phyloP scores from a whole-genome alignment of 2,888 invertebrate genomes.

The Notodonta dromedarius region DNA sequence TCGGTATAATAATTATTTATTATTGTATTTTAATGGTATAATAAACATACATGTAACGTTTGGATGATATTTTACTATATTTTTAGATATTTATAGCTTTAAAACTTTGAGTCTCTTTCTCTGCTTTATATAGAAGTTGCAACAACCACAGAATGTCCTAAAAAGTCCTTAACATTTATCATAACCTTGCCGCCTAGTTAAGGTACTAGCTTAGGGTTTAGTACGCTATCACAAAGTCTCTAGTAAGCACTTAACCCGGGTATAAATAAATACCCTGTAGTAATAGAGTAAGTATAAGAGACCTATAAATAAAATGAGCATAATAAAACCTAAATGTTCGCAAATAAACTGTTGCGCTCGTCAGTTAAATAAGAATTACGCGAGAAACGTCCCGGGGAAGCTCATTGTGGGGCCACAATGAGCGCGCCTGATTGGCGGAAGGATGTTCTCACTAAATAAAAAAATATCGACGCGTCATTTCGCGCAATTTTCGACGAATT shows the following conservation, averaged over 20 bases:
- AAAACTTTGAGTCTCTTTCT: no score
- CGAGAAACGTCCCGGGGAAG: constrained; percentile 72
- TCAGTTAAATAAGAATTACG: constrained; percentile 79
- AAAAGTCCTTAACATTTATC: no score
- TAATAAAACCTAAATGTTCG: constrained; percentile 45
- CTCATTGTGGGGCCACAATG: constrained; percentile 79
- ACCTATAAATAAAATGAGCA: not conserved
- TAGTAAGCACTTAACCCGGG: no score
- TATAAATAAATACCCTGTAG: no score
- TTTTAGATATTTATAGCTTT: no score
- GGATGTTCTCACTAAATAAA: constrained; percentile 84
- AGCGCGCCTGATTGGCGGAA: constrained; percentile 83
- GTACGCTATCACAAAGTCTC: no score
- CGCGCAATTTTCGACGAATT: constrained; percentile 82
- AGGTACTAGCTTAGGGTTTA: no score
- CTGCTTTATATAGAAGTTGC: no score
- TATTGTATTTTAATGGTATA: not conserved
- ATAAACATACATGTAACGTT: no score
- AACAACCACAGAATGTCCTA: no score
- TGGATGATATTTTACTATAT: no score
- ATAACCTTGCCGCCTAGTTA: no score
- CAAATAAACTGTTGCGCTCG: constrained; percentile 75
- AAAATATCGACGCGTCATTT: constrained; percentile 83
- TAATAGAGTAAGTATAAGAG: not conserved
- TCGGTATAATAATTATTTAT: constrained; percentile 1